These are phyloP conservation scores for Falco biarmicus DNA, from an alignment of 2,797 vertebrate genomes.

Conservation along the genomic window DNA sequence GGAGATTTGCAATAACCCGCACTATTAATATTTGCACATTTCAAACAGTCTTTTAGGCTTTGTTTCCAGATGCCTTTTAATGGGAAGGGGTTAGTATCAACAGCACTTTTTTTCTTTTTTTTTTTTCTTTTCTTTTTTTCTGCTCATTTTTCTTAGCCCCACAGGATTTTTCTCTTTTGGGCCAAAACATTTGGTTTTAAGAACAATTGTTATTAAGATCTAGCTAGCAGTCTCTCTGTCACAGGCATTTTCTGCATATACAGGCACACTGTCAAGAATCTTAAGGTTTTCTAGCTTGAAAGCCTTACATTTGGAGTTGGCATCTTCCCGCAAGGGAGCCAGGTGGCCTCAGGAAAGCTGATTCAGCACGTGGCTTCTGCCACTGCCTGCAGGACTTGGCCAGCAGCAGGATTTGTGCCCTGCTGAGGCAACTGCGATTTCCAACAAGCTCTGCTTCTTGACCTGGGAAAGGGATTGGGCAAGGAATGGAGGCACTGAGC, in stretches of 20 bases:
- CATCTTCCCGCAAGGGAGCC: slow-evolving; percentile 13
- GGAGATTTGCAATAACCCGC: neutral
- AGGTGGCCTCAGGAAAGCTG: slow-evolving; percentile 49
- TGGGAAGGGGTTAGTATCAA: neutral
- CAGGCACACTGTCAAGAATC: neutral
- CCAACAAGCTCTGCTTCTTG: slow-evolving; percentile 18
- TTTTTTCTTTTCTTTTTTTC: neutral
- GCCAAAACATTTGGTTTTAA: slow-evolving; percentile 18
- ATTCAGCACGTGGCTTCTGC: slow-evolving; percentile 43
- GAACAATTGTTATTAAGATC: slow-evolving; percentile 14
- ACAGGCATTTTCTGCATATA: slow-evolving; percentile 6
- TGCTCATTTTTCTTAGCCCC: neutral
- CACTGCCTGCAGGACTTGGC: slow-evolving; percentile 8
- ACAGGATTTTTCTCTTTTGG: slow-evolving; percentile 21
- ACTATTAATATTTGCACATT: neutral
- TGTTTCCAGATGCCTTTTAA: neutral
- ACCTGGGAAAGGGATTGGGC: slow-evolving; percentile 21
- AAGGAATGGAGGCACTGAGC: neutral
- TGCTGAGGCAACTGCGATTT: neutral
- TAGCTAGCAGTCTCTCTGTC: slow-evolving; percentile 10
- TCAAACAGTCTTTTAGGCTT: neutral
- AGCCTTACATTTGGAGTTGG: slow-evolving; percentile 40
- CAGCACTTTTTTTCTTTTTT: neutral
- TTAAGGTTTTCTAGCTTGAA: slow-evolving; percentile 11
- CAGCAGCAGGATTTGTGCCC: neutral